Percentiles rank a stretch among this genome's conserved stretches.
Evolutionary conservation across 2,888 invertebrate genomes (phyloP).

Genomic region (Conus canariensis): DNA sequence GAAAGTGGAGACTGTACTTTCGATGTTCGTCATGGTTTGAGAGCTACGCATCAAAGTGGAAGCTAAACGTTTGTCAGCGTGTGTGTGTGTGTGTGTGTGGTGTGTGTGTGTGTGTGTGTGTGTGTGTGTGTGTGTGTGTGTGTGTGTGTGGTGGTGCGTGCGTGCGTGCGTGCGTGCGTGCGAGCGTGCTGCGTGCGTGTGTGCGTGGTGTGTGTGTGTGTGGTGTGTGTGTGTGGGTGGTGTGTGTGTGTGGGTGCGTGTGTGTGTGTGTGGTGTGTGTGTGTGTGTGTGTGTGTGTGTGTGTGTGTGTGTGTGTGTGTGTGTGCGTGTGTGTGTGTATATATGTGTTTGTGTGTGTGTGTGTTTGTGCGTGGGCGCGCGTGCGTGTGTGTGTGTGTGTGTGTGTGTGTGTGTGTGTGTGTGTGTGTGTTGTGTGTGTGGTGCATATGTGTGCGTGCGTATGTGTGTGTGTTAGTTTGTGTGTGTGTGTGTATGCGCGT

Average conservation of each 20-base stretch:
- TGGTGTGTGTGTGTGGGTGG: too few relatives aligned
- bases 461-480: neutral
- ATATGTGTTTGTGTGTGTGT: neutral
- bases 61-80: neutral
- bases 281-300: too few relatives aligned
- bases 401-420: neutral
- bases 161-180: too few relatives aligned
- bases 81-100: constrained; percentile 9
- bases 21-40: neutral
- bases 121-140: neutral
- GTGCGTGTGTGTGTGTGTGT: neutral
- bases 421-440: neutral
- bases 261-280: too few relatives aligned
- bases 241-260: too few relatives aligned
- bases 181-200: too few relatives aligned
- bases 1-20: neutral
- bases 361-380: neutral
- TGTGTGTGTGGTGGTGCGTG: too few relatives aligned
- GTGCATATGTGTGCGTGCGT: neutral
- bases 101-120: constrained; percentile 10
- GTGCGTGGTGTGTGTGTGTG: too few relatives aligned
- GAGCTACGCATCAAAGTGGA: neutral
- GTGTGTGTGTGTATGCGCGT: neutral
- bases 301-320: too few relatives aligned
- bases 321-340: neutral